Evolutionary conservation across 2,797 vertebrate species (phyloP).

Genomic region (Cirrhinus mrigala): DNA sequence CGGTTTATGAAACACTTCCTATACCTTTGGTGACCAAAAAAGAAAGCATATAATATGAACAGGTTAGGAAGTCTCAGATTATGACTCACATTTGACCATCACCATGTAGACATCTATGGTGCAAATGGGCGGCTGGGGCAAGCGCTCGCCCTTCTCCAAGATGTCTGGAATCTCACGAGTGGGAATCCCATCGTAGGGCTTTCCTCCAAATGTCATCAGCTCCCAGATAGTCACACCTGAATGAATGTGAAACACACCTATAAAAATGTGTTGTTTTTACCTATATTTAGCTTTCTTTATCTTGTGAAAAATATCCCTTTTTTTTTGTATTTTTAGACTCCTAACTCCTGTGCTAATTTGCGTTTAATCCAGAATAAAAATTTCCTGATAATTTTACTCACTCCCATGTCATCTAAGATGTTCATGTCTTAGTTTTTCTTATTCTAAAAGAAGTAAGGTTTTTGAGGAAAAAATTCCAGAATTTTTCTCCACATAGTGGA

Average conservation of each 20-base stretch:
- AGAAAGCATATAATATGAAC: neutral
- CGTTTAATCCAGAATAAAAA: neutral
- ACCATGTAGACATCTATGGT: constrained; percentile 99
- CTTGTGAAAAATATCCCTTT: neutral
- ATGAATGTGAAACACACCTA: constrained; percentile 1
- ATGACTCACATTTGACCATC: constrained; percentile 94
- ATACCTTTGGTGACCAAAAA: neutral
- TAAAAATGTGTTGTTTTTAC: neutral
- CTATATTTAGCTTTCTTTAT: neutral
- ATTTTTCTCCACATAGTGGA: no score
- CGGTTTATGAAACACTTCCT: neutral
- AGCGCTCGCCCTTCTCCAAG: constrained; percentile 95
- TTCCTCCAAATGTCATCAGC: constrained; percentile 98
- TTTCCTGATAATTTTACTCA: no score
- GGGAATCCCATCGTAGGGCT: constrained; percentile 94
- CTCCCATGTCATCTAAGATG: no score
- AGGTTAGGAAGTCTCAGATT: neutral
- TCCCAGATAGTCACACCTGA: constrained; percentile 98
- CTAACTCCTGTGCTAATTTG: neutral
- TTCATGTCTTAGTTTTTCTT: no score
- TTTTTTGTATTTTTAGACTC: neutral
- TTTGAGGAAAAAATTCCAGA: no score
- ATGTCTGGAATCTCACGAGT: constrained; percentile 96
- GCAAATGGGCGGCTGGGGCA: constrained; percentile 95
- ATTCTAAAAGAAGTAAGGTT: no score